Evolutionary conservation across 2,888 invertebrate species (phyloP), one percentile per base, ranked within the genome.

Genomic region (Heliconius ismenius): DNA sequence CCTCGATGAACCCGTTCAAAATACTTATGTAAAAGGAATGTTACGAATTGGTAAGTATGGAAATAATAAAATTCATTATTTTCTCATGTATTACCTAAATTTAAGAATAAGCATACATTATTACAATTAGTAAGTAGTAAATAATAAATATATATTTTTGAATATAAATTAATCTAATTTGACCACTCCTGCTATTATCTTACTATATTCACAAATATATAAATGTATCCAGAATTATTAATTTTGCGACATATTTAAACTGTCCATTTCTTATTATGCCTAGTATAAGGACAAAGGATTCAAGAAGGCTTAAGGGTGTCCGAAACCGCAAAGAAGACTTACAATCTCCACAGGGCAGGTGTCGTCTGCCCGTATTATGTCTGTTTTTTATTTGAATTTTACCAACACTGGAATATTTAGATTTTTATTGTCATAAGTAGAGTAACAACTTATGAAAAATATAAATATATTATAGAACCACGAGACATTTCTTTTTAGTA

Each of bases 321-420:
- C 67, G 76, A 85, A 83, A 93, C 93, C 93, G 86, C 92, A 92
- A 84, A 85, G 93, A 94, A 94, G 93, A 85, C 94, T 85, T 91
- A 93, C 91, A 91, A 92, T 85, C 84, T 86, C 87, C 85, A 83
- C 91, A 91, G 90, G 92, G 83, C 91, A 91, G 90, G 92, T 91
- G 92, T 91, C 90, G 87, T 90, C 91, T 89, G 88, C 89, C 85
- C 84, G 78, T 60, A 79, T 78, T 67, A 58, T 76, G 73, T 73
- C 28, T 75, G 82, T 82, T 85, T 87, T 84, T 85, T 89, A 86
- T 86, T 86, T 85, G 80, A 83, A 83, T 84, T 82, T 83, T 49
- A 81, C 76, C 80, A 78, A 73, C 76, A 70, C 75, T 83, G 39
- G 11, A 39, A 39, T 39, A 39, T 39, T 39, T 39, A 10, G 11